Evolutionary conservation across 2,888 invertebrate species (phyloP).

Genomic region (Acleris sparsana): DNA sequence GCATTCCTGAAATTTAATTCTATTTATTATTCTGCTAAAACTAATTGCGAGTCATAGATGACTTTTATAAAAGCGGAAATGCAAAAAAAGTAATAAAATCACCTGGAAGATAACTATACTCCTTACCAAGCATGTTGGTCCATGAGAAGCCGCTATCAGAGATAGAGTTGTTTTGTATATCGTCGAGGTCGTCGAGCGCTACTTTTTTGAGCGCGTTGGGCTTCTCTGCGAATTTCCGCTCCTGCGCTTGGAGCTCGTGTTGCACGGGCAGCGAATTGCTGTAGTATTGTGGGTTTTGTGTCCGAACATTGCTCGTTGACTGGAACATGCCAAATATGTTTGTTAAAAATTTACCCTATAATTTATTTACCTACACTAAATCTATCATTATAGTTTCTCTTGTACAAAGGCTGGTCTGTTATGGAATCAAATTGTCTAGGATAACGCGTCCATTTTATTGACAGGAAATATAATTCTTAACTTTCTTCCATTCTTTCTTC

Average conservation of each 20-base stretch:
- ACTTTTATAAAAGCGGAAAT: slow-evolving; percentile 11
- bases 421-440: too few relatives aligned
- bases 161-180: slow-evolving; percentile 91
- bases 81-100: slow-evolving; percentile 29
- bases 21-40: slow-evolving; percentile 28
- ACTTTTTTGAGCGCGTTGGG: slow-evolving; percentile 95
- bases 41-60: neutral
- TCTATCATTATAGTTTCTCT: too few relatives aligned
- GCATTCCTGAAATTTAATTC: slow-evolving; percentile 35
- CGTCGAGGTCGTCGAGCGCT: slow-evolving; percentile 90
- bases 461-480: too few relatives aligned
- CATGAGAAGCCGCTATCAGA: slow-evolving; percentile 92
- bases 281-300: slow-evolving; percentile 77
- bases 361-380: too few relatives aligned
- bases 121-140: slow-evolving; percentile 91
- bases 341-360: neutral
- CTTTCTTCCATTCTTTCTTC: too few relatives aligned
- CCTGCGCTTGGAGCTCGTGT: slow-evolving; percentile 75
- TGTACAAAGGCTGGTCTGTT: too few relatives aligned
- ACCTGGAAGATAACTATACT: slow-evolving; percentile 40
- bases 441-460: too few relatives aligned
- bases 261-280: slow-evolving; percentile 71
- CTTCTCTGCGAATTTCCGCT: slow-evolving; percentile 94
- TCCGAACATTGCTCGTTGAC: slow-evolving; percentile 76
- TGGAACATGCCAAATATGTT: slow-evolving; percentile 50